phyloP scores from a whole-genome alignment of 2,113 vertebrate species.

The Chamaea fasciata region DNA sequence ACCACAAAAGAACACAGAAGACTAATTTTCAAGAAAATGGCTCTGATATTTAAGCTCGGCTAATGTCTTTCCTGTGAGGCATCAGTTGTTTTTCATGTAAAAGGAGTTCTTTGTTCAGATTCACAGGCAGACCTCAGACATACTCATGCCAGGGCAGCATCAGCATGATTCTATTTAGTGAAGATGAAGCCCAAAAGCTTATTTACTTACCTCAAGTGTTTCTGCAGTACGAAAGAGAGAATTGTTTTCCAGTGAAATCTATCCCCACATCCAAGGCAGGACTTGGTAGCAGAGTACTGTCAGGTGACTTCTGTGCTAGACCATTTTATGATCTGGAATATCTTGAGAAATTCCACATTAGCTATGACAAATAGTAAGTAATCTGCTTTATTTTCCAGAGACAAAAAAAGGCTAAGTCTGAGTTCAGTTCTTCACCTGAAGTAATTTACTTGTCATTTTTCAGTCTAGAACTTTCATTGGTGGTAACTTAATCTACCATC shows the following conservation, averaged over 20 bases:
- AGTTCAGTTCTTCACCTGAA: background rate
- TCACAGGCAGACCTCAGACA: background rate
- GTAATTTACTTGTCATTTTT: background rate
- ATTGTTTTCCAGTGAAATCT: background rate
- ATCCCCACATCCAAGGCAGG: background rate
- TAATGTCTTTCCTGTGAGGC: background rate
- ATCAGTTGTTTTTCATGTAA: background rate
- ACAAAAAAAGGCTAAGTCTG: background rate
- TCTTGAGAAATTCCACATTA: background rate
- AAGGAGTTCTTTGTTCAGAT: background rate
- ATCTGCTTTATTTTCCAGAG: background rate
- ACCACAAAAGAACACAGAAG: background rate
- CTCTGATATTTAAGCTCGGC: background rate
- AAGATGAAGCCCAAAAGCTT: background rate
- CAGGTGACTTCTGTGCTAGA: background rate
- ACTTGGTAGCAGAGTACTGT: background rate
- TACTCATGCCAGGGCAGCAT: background rate
- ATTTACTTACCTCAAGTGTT: background rate
- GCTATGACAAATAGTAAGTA: background rate
- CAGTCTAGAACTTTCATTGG: background rate
- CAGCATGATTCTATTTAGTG: background rate
- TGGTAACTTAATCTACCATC: background rate
- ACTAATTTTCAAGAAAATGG: background rate
- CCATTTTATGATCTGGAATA: background rate
- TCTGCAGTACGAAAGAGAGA: background rate